Evolutionary conservation across 2,888 invertebrate genomes (phyloP).

Genomic region (Pachymerium ferrugineum): DNA sequence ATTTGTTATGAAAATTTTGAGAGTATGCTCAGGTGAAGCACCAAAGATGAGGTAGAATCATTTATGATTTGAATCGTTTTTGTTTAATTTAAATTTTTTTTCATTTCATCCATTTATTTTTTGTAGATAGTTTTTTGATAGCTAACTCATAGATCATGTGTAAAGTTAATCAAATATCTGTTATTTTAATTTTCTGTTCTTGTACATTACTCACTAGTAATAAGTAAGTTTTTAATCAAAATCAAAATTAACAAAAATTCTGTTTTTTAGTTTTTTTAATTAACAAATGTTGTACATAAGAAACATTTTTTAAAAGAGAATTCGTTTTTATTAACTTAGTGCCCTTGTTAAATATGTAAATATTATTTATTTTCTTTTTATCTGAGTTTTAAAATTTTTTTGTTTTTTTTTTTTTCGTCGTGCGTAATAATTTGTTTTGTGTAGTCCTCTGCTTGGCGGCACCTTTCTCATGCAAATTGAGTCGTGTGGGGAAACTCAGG

Average conservation of each 20-base stretch:
- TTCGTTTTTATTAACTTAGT: neutral
- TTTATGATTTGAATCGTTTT: neutral
- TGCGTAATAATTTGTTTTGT: neutral
- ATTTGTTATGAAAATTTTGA: too few relatives aligned
- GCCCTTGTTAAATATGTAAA: neutral
- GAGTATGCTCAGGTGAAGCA: too few relatives aligned
- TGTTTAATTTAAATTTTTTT: neutral
- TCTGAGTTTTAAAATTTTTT: too few relatives aligned
- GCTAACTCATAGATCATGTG: too few relatives aligned
- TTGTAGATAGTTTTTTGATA: neutral
- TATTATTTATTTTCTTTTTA: neutral
- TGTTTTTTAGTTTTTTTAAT: neutral
- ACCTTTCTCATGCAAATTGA: neutral
- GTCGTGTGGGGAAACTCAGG: neutral
- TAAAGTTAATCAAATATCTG: too few relatives aligned
- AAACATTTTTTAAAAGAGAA: neutral
- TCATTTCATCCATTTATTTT: neutral
- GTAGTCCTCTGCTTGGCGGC: neutral
- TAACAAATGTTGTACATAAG: neutral
- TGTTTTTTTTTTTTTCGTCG: neutral
- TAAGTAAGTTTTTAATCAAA: neutral
- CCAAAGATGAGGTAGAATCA: neutral
- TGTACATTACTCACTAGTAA: neutral
- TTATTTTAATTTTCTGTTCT: too few relatives aligned
- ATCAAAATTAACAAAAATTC: neutral